These are phyloP conservation scores for Yponomeuta evonymella DNA, from an alignment of 2,888 invertebrate species.

Conservation along the genomic window DNA sequence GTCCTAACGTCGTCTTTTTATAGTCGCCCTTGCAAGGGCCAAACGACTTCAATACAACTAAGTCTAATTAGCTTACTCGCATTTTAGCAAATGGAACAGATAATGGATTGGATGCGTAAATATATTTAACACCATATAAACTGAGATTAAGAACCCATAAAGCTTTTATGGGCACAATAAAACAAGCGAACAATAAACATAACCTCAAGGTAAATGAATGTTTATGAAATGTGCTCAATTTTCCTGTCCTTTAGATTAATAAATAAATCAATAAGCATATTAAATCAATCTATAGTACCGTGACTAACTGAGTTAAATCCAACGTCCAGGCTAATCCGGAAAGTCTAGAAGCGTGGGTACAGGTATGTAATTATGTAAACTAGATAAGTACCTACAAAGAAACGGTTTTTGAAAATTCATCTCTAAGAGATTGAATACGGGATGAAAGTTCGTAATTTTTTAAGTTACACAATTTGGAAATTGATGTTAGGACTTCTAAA, in stretches of 20 bases:
- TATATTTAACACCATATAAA: slow-evolving; percentile 33
- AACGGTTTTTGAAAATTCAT: too few species aligned
- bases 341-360: too few species aligned
- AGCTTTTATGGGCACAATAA: slow-evolving; percentile 43
- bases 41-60: slow-evolving; percentile 1
- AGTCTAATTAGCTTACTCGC: slow-evolving; percentile 9
- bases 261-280: too few species aligned
- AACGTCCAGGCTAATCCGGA: too few species aligned
- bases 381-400: too few species aligned
- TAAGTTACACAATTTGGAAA: too few species aligned
- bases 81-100: slow-evolving; percentile 34
- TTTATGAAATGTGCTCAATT: neutral
- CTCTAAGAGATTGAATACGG: too few species aligned
- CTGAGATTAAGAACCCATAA: slow-evolving; percentile 39
- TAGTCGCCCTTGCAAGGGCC: neutral
- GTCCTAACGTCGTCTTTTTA: slow-evolving; percentile 4
- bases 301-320: too few species aligned
- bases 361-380: too few species aligned
- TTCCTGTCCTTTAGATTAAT: neutral
- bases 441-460: too few species aligned
- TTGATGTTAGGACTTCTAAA: too few species aligned
- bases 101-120: slow-evolving; percentile 38
- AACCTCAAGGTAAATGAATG: neutral
- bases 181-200: slow-evolving; percentile 34
- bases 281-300: too few species aligned